Conservation (phyloP, 2,888 invertebrate genomes). For the Deilephila elpenor region DNA sequence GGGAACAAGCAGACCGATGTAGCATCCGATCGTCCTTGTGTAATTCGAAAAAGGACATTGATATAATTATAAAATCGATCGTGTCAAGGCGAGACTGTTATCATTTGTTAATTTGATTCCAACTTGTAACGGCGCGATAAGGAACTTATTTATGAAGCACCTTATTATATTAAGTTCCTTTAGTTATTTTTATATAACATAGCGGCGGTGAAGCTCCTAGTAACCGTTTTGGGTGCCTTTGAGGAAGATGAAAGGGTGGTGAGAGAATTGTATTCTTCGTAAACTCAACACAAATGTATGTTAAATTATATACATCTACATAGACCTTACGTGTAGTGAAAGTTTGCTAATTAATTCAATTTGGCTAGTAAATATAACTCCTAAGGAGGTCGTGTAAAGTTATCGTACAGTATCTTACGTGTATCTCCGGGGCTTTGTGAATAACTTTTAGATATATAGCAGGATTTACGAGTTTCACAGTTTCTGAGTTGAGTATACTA, state of each 20-base stretch:
- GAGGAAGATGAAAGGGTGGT: too few species aligned
- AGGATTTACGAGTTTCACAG: too few species aligned
- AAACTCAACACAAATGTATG: too few species aligned
- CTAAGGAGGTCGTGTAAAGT: not conserved
- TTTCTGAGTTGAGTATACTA: too few species aligned
- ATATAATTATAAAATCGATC: slow-evolving; percentile 11
- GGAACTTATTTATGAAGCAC: not conserved
- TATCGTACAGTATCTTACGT: not conserved
- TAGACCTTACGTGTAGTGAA: not conserved
- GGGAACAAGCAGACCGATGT: not conserved
- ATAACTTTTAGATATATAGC: not conserved
- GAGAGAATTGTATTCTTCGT: too few species aligned
- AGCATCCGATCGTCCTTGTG: not conserved
- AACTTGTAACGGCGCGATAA: not conserved
- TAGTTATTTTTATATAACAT: too few species aligned
- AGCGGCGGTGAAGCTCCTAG: too few species aligned
- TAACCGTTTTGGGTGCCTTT: too few species aligned
- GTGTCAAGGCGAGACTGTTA: not conserved
- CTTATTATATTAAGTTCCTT: too few species aligned
- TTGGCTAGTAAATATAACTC: not conserved
- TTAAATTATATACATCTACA: not conserved
- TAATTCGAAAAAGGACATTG: not conserved
- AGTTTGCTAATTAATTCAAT: slow-evolving; percentile 3
- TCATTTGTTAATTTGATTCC: not conserved
- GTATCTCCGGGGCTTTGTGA: not conserved